These are phyloP conservation scores for Gonatopus flavifemur DNA, from an alignment of 1,140 invertebrate genomes.

Conservation along the genomic window DNA sequence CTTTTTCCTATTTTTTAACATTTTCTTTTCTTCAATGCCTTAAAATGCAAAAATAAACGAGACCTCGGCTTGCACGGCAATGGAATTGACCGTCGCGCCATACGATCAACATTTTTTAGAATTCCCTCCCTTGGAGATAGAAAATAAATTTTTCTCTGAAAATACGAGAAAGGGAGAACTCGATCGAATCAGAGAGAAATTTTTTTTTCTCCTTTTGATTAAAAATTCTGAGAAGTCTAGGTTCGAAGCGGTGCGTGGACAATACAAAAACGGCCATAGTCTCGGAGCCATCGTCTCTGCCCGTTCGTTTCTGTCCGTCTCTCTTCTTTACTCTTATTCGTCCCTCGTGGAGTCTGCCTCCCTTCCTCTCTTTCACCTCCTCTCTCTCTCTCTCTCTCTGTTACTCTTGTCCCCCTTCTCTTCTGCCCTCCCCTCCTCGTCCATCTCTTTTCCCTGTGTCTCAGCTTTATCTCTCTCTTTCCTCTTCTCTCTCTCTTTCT, in stretches of 20 bases:
- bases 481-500: conserved; percentile 7
- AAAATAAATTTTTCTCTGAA: conserved; percentile 48
- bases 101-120: conserved; percentile 30
- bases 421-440: conserved; percentile 26
- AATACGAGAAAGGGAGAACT: neutral
- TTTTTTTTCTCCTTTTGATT: conserved; percentile 21
- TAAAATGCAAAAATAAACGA: conserved; percentile 58
- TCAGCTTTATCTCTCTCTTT: conserved; percentile 1
- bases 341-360: conserved; percentile 20
- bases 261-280: conserved; percentile 37
- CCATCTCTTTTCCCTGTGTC: conserved; percentile 15
- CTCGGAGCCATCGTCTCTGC: conserved; percentile 52
- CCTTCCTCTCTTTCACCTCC: conserved; percentile 14
- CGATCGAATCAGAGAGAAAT: conserved; percentile 40
- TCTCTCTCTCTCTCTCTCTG: conserved; percentile 8
- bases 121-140: conserved; percentile 14
- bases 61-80: conserved; percentile 30
- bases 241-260: conserved; percentile 25
- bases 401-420: conserved; percentile 16
- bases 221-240: conserved; percentile 26
- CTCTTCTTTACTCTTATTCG: conserved; percentile 2
- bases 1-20: conserved; percentile 54
- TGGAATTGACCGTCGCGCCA: conserved; percentile 36
- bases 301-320: conserved; percentile 33
- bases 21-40: conserved; percentile 57